Evolutionary conservation across 2,888 invertebrate genomes (phyloP).

Genomic region (Gnatocerus cornutus): DNA sequence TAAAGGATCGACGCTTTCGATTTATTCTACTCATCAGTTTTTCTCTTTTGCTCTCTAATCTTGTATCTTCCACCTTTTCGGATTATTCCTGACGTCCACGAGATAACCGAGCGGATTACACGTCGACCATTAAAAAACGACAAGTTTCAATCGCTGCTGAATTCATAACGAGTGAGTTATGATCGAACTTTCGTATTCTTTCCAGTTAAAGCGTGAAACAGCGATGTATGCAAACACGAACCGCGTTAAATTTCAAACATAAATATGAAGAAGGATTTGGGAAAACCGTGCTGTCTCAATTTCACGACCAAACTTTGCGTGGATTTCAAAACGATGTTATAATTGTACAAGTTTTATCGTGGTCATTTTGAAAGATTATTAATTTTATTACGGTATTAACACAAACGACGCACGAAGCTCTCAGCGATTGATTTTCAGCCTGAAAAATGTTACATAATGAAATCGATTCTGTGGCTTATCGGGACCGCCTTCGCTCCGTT

Average conservation of each 20-base stretch:
- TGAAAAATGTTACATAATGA: conserved; percentile 29
- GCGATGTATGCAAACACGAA: conserved; percentile 39
- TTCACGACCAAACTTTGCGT: conserved; percentile 17
- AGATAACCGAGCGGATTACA: conserved; percentile 36
- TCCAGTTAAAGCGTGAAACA: conserved; percentile 24
- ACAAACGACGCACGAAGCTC: conserved; percentile 7
- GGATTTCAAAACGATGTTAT: background rate
- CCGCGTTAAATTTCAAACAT: conserved; percentile 40
- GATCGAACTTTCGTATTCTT: conserved; percentile 36
- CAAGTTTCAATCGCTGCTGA: conserved; percentile 27
- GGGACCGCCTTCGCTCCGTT: conserved; percentile 34
- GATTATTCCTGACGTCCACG: conserved; percentile 34
- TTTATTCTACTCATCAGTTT: conserved; percentile 40
- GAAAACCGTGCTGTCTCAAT: conserved; percentile 10
- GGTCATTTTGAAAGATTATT: background rate
- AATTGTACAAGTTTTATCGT: too few relatives aligned
- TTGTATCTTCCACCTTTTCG: conserved; percentile 37
- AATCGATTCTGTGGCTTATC: conserved; percentile 29
- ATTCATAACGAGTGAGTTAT: conserved; percentile 36
- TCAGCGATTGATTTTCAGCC: conserved; percentile 11
- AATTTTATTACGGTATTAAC: background rate
- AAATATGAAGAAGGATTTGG: conserved; percentile 44
- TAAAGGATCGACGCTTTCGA: conserved; percentile 43
- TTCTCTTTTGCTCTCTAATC: conserved; percentile 35
- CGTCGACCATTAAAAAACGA: conserved; percentile 16